Conservation (phyloP, 1,140 invertebrate genomes). For the Achatina immaculata region DNA sequence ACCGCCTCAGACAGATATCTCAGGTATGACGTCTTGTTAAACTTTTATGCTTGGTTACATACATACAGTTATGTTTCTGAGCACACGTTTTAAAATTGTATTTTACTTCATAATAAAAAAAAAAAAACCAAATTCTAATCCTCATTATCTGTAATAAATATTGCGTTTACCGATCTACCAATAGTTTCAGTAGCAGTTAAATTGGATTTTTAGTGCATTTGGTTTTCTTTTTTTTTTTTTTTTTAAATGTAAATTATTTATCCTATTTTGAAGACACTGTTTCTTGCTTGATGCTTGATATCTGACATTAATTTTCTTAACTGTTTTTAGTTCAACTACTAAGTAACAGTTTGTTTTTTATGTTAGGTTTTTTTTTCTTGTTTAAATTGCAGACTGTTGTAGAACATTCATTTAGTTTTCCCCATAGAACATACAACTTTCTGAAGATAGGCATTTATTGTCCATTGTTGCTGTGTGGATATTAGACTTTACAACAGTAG, state of each 20-base stretch:
- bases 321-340: constrained; percentile 2
- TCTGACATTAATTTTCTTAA: not conserved
- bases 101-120: constrained; percentile 12
- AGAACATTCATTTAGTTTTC: not conserved
- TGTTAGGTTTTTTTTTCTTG: not conserved
- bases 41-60: not conserved
- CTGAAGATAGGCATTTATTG: not conserved
- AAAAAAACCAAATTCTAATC: too few relatives aligned
- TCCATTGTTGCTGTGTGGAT: not conserved
- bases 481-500: not conserved
- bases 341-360: not conserved
- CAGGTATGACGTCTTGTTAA: constrained; percentile 33
- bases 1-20: constrained; percentile 77
- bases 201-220: not conserved
- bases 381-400: too few relatives aligned
- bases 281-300: not conserved
- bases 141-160: too few relatives aligned
- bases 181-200: not conserved
- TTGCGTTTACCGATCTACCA: too few relatives aligned
- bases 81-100: not conserved
- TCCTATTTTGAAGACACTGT: not conserved
- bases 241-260: too few relatives aligned
- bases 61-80: not conserved
- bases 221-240: constrained; percentile 7
- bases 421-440: too few relatives aligned